Conservation (phyloP, 1,140 invertebrate species). For the Bursaphelenchus mucronatus region DNA sequence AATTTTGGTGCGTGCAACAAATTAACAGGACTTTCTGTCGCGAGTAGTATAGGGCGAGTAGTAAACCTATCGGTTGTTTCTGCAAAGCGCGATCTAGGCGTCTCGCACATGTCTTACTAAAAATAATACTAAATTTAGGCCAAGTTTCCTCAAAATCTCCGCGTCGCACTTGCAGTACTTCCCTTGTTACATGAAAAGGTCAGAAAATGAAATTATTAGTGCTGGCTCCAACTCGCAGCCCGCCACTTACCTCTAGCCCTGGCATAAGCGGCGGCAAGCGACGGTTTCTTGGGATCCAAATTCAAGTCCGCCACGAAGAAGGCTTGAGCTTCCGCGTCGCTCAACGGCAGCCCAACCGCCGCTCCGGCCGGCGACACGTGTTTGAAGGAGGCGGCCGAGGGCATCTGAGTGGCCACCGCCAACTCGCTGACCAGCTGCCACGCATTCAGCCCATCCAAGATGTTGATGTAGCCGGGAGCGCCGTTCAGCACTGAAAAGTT, state of each 20-base stretch:
- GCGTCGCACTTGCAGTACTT: too few relatives aligned
- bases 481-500: conserved; percentile 75
- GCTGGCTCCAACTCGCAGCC: neutral
- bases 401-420: conserved; percentile 72
- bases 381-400: conserved; percentile 81
- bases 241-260: conserved; percentile 71
- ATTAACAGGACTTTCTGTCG: too few relatives aligned
- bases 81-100: too few relatives aligned
- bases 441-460: conserved; percentile 92
- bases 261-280: conserved; percentile 87
- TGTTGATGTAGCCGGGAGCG: conserved; percentile 90
- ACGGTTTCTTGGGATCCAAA: conserved; percentile 64
- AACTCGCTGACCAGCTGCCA: conserved; percentile 92
- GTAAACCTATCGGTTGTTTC: too few relatives aligned
- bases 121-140: too few relatives aligned
- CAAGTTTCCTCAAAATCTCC: too few relatives aligned
- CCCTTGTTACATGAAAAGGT: too few relatives aligned
- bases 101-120: too few relatives aligned
- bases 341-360: conserved; percentile 77
- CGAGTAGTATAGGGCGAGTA: too few relatives aligned
- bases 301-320: conserved; percentile 87
- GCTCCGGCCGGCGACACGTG: conserved; percentile 67
- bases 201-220: neutral
- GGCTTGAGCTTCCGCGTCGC: conserved; percentile 72
- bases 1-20: too few relatives aligned